Evolutionary conservation across 2,113 vertebrate genomes (phyloP).

Genomic region (Sciurus niger): DNA sequence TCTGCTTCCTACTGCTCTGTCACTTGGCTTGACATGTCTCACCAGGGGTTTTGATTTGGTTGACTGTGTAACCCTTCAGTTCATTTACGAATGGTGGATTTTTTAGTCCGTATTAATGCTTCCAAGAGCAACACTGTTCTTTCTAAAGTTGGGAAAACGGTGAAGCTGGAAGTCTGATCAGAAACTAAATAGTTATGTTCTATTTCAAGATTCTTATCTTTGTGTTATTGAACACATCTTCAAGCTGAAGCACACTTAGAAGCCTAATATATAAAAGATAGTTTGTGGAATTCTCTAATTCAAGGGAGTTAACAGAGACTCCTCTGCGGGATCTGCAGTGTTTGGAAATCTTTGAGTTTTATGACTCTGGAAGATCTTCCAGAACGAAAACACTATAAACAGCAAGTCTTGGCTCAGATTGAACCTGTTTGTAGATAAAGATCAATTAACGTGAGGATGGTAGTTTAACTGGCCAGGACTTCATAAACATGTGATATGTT

Average conservation of each 20-base stretch:
- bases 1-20: background rate
- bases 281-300: background rate
- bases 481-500: background rate
- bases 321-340: background rate
- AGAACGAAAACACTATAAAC: background rate
- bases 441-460: background rate
- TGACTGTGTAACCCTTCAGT: background rate
- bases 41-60: background rate
- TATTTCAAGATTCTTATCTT: constrained; percentile 7
- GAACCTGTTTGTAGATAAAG: background rate
- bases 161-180: background rate
- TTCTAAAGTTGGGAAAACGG: background rate
- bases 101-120: background rate
- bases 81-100: constrained; percentile 27
- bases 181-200: background rate
- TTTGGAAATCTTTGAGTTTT: constrained; percentile 14
- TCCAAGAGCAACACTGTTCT: background rate
- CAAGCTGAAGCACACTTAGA: background rate
- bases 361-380: background rate
- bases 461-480: background rate
- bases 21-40: background rate
- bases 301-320: background rate
- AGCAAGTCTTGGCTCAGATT: background rate
- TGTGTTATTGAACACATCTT: background rate
- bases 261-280: background rate